A percentile compares a stretch with the other conserved stretches of the same genome.
Conservation (phyloP, 2,888 invertebrate genomes). For the Magallana nippona region DNA sequence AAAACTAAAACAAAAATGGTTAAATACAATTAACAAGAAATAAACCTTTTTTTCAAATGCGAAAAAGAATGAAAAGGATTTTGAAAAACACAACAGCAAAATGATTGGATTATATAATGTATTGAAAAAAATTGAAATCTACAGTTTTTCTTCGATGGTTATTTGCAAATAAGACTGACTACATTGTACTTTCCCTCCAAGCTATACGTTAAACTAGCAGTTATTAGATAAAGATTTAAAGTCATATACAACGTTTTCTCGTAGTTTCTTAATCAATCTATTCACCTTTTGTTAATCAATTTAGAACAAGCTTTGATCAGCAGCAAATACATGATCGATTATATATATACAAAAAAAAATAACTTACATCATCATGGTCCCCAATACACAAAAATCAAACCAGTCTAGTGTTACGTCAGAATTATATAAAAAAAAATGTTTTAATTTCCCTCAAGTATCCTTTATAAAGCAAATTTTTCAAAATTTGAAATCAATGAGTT, state of each 20-base stretch:
- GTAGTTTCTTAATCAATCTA: no score
- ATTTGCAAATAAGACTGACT: slow-evolving; percentile 8
- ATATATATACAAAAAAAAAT: not conserved
- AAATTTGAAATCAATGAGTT: not conserved
- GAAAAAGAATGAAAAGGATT: not conserved
- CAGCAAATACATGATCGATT: not conserved
- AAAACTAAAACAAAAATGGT: not conserved
- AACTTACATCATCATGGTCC: not conserved
- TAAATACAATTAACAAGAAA: not conserved
- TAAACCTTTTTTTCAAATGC: not conserved
- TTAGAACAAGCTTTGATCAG: not conserved
- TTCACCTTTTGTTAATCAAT: no score
- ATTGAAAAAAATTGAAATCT: not conserved
- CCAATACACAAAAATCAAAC: not conserved
- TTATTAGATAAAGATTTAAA: not conserved
- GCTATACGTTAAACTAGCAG: slow-evolving; percentile 8
- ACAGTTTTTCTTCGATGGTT: slow-evolving; percentile 4
- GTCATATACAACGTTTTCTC: not conserved
- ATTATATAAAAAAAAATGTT: not conserved
- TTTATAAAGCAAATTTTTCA: not conserved
- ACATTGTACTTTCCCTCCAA: not conserved
- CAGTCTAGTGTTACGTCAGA: not conserved
- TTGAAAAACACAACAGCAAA: slow-evolving; percentile 3
- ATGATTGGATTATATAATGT: not conserved
- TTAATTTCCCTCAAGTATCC: not conserved